Evolutionary conservation across 2,113 vertebrate species (phyloP), one percentile per base, ranked within the genome.

Genomic region (Synchiropus splendidus): DNA sequence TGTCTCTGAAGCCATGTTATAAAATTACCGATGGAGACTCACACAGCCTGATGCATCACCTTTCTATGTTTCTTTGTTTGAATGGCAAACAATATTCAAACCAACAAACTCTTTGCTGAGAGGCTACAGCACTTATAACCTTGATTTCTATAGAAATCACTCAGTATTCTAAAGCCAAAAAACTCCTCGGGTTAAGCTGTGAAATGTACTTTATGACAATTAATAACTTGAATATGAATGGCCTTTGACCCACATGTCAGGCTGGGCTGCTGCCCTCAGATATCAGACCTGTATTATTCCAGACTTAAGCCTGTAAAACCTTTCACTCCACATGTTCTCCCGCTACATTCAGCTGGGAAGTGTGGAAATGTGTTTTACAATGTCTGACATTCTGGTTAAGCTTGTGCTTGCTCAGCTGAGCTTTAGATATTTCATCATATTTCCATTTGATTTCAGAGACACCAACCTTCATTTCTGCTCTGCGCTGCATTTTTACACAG

Each of bases 351-450:
- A 70, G 62, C 62, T 51, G 60, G 69, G 72, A 72, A 77, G 57
- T 69, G 69, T 71, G 69, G 59, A 75, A 77, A 80, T 75, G 67
- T 75, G 72, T 64, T 77, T 77, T 73, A 77, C 72, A 75, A 73
- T 77, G 74, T 77, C 68, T 70, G 54, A 67, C 69, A 67, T 64
- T 66, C 64, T 2, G 42, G 16, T 64, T 69, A 74, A 73, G 72
- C 74, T 75, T 74, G 59, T 75, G 74, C 74, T 75, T 62, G 66
- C 77, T 79, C 77, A 79, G 71, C 77, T 77, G 70, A 74, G 77
- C 74, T 75, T 63, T 55, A 50, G 76, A 79, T 60, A 69, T 75
- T 67, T 75, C 77, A 77, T 79, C 71, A 73, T 68, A 73, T 79
- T 74, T 69, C 68, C 59, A 72, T 75, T 70, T 57, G 57, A 74